Conservation (phyloP, 1,140 invertebrate species). For the Brachionus calyciflorus region DNA sequence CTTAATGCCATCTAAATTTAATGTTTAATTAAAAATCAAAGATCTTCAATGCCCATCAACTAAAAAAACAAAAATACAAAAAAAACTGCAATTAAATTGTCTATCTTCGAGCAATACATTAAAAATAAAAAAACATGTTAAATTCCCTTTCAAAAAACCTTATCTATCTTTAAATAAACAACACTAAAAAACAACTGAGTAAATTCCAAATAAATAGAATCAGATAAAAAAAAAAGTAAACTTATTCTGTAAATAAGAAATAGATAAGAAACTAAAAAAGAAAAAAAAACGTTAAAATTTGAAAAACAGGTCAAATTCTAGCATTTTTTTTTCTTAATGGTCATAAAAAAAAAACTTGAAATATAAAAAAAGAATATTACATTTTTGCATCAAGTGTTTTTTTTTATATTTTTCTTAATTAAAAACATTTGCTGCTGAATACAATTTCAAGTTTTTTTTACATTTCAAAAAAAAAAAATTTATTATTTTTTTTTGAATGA, state of each 20-base stretch:
- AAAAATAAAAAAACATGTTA: background rate
- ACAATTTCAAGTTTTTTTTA: background rate
- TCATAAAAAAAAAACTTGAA: background rate
- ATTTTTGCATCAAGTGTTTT: slow-evolving; percentile 42
- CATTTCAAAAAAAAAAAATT: background rate
- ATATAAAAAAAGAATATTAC: background rate
- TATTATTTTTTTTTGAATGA: background rate
- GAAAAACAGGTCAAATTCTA: slow-evolving; percentile 7
- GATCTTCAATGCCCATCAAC: no score
- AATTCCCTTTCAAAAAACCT: background rate
- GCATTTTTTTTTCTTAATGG: slow-evolving; percentile 28
- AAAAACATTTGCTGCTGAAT: slow-evolving; percentile 42
- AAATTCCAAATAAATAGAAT: slow-evolving; percentile 34
- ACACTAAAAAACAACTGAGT: slow-evolving; percentile 29
- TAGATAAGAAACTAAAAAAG: background rate
- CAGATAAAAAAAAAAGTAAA: slow-evolving; percentile 14
- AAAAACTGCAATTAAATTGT: no score
- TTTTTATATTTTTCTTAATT: background rate
- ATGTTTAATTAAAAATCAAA: slow-evolving; percentile 25
- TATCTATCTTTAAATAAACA: slow-evolving; percentile 7
- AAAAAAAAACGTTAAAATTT: slow-evolving; percentile 23
- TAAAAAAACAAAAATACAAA: no score
- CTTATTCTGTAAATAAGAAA: background rate
- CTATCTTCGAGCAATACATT: no score
- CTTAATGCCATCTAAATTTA: background rate